Evolutionary conservation across 2,888 invertebrate species (phyloP), one percentile per base, ranked within the genome.

Genomic region (Dicycla oo): DNA sequence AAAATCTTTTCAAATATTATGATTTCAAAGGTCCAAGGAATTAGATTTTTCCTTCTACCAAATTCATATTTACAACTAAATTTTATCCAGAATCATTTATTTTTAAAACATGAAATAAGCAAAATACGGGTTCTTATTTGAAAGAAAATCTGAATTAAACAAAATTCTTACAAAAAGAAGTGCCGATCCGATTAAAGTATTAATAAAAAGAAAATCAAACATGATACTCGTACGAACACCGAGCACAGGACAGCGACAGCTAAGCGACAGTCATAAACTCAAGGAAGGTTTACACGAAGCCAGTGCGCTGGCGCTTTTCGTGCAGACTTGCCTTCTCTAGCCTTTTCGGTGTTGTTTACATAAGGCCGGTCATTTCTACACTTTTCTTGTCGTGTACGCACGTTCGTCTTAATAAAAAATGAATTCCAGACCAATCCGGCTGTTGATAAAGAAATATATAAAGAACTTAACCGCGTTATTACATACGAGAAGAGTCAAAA

Each of bases 241-340:
- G 6, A 62, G 47, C 4, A 65, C 56, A 43, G 3, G 3, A 34
- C 15, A 15, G 18, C 7, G 30, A 45, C 30, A 72, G 63, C 43
- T 20, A 30, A 15, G 18, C 7, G 30, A 45, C 30, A 72, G 63
- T 47, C 23, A 30, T 60, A 74, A 70, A 75, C 53, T n/a, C n/a
- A n/a, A n/a, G n/a, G n/a, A n/a, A n/a, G n/a, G n/a, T n/a, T n/a
- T n/a, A n/a, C n/a, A n/a, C n/a, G n/a, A n/a, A n/a, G n/a, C n/a
- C n/a, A n/a, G n/a, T n/a, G n/a, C n/a, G n/a, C n/a, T n/a, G n/a
- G n/a, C n/a, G n/a, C n/a, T n/a, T n/a, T n/a, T n/a, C n/a, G n/a
- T n/a, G n/a, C n/a, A n/a, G n/a, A n/a, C n/a, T n/a, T n/a, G n/a
- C n/a, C n/a, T n/a, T n/a, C n/a, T n/a, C n/a, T n/a, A n/a, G n/a